Evolutionary conservation across 1,140 invertebrate genomes (phyloP).

Genomic region (Andrena cerasifolii): DNA sequence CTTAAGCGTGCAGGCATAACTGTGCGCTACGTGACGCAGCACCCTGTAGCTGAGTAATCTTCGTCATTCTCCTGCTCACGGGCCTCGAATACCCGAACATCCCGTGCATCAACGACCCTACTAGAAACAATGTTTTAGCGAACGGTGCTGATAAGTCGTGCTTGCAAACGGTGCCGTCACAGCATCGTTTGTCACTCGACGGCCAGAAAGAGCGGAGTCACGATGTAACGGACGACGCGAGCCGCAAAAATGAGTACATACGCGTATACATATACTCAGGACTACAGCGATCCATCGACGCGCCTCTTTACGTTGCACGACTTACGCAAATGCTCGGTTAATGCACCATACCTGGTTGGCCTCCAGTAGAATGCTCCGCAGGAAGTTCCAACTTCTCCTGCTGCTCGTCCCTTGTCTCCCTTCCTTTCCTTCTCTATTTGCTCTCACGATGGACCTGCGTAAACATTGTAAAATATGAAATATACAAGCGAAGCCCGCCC

Average conservation of each 20-base stretch:
- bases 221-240: constrained; percentile 36
- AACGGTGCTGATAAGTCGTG: no score
- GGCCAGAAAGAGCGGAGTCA: background rate
- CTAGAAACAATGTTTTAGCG: no score
- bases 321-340: constrained; percentile 55
- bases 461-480: constrained; percentile 72
- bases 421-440: constrained; percentile 53
- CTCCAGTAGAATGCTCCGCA: constrained; percentile 35
- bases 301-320: constrained; percentile 4
- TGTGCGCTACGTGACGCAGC: no score
- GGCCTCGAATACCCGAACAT: no score
- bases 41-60: no score
- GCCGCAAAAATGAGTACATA: constrained; percentile 39
- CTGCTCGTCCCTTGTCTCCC: background rate
- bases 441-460: constrained; percentile 49
- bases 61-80: no score
- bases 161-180: no score
- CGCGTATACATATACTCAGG: no score
- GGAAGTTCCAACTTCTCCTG: constrained; percentile 29
- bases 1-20: no score
- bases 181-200: no score
- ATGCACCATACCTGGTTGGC: constrained; percentile 29
- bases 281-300: constrained; percentile 29
- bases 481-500: constrained; percentile 31
- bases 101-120: no score